Evolutionary conservation across 2,888 invertebrate species (phyloP), one percentile per base, ranked within the genome.

Genomic region (Lepidochitona cinerea): DNA sequence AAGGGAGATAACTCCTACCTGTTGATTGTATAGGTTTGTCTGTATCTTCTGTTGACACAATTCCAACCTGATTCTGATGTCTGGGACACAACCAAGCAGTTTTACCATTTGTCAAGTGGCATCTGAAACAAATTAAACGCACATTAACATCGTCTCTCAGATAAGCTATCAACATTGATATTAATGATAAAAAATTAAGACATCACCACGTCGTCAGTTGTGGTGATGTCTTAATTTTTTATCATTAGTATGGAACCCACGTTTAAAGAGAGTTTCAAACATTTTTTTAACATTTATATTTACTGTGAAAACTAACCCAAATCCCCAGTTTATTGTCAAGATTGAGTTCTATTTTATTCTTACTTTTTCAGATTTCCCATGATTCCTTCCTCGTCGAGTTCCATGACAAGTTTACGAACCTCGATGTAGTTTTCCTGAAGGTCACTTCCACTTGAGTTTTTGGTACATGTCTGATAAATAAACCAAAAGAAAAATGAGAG

Each of bases 321-420:
- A n/a, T n/a, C n/a, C n/a, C n/a, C n/a, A n/a, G n/a, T n/a, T n/a
- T n/a, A n/a, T n/a, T n/a, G n/a, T n/a, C n/a, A n/a, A n/a, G n/a
- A n/a, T n/a, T n/a, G n/a, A n/a, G n/a, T n/a, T n/a, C n/a, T 54
- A 12, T n/a, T 54, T 7, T n/a, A 59, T 23, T 73, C 73, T 70
- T 68, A 87, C 87, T 83, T 84, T 41, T 82, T 71, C 35, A 86
- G 79, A n/a, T 78, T 78, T 6, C 83, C 83, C 68, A 78, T 79
- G 0, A 75, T 71, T 33, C 76, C 77, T 6, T 76, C 68, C 37
- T 76, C 75, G 69, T 87, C 86, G 14, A 78, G 71, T 12, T 83
- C 79, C 75, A 83, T 82, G n/a, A 83, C 81, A 5, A 70, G 70
- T 23, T 80, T 75, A 32, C 84, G 68, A 2, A 86, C 70, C 1